A percentile compares a stretch with the other conserved stretches of the same genome.
phyloP scores from a whole-genome alignment of 1,140 invertebrate species.

The Agrilus planipennis region DNA sequence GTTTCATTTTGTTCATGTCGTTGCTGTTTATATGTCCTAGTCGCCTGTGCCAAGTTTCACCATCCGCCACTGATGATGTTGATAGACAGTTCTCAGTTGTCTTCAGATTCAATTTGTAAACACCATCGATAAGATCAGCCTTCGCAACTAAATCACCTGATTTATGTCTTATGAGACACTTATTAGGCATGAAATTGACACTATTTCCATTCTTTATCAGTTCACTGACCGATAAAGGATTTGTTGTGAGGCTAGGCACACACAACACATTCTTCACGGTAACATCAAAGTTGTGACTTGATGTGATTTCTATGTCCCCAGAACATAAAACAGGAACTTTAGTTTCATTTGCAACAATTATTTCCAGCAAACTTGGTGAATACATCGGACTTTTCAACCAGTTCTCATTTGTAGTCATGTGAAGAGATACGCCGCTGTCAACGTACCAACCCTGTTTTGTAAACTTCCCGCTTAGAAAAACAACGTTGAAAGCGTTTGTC shows the following conservation, averaged over 20 bases:
- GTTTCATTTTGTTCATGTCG: not conserved
- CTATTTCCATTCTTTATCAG: constrained; percentile 20
- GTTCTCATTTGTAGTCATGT: not conserved
- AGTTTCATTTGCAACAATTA: constrained; percentile 18
- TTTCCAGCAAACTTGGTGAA: constrained; percentile 13
- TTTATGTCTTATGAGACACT: constrained; percentile 10
- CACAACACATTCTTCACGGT: constrained; percentile 17
- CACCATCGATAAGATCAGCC: constrained; percentile 2
- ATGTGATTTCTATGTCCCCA: constrained; percentile 17
- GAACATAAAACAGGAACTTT: constrained; percentile 19
- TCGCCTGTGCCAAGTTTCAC: not conserved
- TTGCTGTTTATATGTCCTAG: not conserved
- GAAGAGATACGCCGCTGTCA: not conserved
- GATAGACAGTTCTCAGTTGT: not conserved
- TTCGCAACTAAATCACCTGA: constrained; percentile 3
- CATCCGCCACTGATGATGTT: not conserved
- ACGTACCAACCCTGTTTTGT: not conserved
- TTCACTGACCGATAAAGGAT: constrained; percentile 27
- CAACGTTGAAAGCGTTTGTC: not conserved
- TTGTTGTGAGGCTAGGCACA: constrained; percentile 16
- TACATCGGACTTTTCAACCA: not conserved
- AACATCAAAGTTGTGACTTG: constrained; percentile 11
- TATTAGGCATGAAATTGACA: constrained; percentile 11
- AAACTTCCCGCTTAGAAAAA: not conserved
- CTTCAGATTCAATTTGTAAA: not conserved